A percentile compares a stretch with the other conserved stretches of the same genome.
Conservation (phyloP, 2,113 vertebrate species). For the Clarias macrocephalus region DNA sequence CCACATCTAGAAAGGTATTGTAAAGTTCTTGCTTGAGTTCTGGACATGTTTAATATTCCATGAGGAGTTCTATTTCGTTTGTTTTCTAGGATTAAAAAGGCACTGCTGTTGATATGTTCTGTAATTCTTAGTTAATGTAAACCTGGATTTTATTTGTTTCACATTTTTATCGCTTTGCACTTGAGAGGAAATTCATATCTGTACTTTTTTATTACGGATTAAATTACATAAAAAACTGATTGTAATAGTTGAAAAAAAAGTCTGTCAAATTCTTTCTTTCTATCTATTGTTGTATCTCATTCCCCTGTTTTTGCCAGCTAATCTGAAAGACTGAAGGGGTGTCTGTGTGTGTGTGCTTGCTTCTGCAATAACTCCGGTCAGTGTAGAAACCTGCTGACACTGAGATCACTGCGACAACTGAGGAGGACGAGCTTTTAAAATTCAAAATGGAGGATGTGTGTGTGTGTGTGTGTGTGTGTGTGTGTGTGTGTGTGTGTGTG, state of each 20-base stretch:
- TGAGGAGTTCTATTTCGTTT: neutral
- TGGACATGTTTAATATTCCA: neutral
- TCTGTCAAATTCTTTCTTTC: neutral
- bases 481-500: neutral
- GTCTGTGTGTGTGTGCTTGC: constrained; percentile 43
- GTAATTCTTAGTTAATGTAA: neutral
- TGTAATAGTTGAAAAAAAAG: neutral
- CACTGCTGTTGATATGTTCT: neutral
- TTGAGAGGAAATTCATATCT: neutral
- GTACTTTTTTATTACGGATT: neutral
- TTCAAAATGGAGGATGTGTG: constrained; percentile 76
- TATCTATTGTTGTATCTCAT: constrained; percentile 12
- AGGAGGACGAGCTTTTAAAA: constrained; percentile 62
- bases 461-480: neutral
- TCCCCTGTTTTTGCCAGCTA: neutral
- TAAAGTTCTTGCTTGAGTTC: neutral
- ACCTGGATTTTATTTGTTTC: neutral
- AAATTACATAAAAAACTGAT: neutral
- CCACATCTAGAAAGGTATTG: neutral
- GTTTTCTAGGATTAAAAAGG: neutral
- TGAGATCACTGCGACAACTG: constrained; percentile 74
- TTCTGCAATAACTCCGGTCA: constrained; percentile 71
- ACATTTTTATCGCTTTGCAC: neutral
- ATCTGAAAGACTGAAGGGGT: constrained; percentile 39
- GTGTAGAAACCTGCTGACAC: constrained; percentile 80